Evolutionary conservation across 2,113 vertebrate species (phyloP).

Genomic region (Centrocercus urophasianus): DNA sequence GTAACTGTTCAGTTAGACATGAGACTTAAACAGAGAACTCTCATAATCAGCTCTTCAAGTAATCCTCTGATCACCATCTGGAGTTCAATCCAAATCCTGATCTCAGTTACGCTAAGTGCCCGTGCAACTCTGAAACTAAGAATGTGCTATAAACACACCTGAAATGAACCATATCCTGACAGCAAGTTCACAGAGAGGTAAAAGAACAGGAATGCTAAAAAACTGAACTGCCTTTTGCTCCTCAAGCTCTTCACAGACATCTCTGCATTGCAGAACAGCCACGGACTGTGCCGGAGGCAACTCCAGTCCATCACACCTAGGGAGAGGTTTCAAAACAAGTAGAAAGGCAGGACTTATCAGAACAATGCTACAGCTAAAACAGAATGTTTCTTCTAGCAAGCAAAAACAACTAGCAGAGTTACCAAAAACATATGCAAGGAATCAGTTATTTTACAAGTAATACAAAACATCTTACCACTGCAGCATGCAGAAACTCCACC

Average conservation of each 20-base stretch:
- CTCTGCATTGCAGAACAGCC: fast-evolving
- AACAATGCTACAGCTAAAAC: not conserved
- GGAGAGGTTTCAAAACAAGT: not conserved
- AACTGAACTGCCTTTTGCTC: not conserved
- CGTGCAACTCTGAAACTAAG: not conserved
- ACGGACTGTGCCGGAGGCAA: not conserved
- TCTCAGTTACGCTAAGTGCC: not conserved
- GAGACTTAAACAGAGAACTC: slow-evolving; percentile 15
- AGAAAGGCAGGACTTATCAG: not conserved
- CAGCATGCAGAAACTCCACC: not conserved
- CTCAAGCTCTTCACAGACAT: not conserved
- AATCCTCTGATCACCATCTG: slow-evolving; percentile 63
- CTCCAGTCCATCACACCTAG: not conserved
- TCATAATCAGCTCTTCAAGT: slow-evolving; percentile 5
- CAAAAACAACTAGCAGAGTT: not conserved
- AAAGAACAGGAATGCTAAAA: not conserved
- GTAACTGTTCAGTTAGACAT: slow-evolving; percentile 12
- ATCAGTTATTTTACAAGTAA: not conserved
- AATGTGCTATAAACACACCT: not conserved
- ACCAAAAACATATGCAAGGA: not conserved
- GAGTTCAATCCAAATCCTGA: slow-evolving; percentile 29
- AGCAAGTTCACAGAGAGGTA: not conserved
- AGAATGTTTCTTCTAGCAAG: too few species aligned
- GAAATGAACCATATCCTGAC: not conserved
- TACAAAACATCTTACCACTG: not conserved